Evolutionary conservation across 2,113 vertebrate genomes (phyloP), one percentile per base, ranked within the genome.

Genomic region (Todiramphus saurophagus): DNA sequence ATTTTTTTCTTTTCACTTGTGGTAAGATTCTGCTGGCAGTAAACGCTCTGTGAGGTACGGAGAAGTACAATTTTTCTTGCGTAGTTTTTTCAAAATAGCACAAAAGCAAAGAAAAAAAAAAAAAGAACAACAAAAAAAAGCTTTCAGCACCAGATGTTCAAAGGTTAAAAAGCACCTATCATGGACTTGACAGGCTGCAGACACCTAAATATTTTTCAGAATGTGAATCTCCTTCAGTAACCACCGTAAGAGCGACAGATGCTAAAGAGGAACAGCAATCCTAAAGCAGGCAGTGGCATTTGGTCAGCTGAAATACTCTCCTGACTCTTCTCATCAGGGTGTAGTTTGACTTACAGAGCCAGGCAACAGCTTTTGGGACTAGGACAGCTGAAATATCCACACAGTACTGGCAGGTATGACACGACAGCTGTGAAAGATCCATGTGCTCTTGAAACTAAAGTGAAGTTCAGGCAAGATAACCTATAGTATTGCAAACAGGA

Each of bases 401-500:
- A 25, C 20, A 31, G 66, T 44, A 27, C 24, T 31, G 51, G 10
- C 10, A 79, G 21, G 18, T 43, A 6, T 3, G 44, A 69, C 35
- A 48, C 20, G 1, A 2, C 15, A 14, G 14, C 30, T 7, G 4
- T 7, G n/a, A 27, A 13, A 62, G 8, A 18, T 30, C 53, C 18
- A 4, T 0, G 0, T 39, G n/a, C 10, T 67, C 66, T 43, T 50
- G n/a, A 39, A 81, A 81, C 9, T 31, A 7, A 21, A 43, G 15
- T 19, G 43, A 43, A 63, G 5, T 44, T 79, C 35, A 53, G 39
- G 16, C 35, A 77, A 56, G 48, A 11, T 16, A 33, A 55, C 8
- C 7, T 33, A 8, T 11, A 11, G 39, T 16, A 11, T 8, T 59
- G n/a, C 19, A 82, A 75, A 87, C 15, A 69, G 62, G 43, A 41